A percentile compares a stretch with the other conserved stretches of the same genome.
Evolutionary conservation across 2,113 vertebrate genomes (phyloP).

Genomic region (Dascyllus trimaculatus): DNA sequence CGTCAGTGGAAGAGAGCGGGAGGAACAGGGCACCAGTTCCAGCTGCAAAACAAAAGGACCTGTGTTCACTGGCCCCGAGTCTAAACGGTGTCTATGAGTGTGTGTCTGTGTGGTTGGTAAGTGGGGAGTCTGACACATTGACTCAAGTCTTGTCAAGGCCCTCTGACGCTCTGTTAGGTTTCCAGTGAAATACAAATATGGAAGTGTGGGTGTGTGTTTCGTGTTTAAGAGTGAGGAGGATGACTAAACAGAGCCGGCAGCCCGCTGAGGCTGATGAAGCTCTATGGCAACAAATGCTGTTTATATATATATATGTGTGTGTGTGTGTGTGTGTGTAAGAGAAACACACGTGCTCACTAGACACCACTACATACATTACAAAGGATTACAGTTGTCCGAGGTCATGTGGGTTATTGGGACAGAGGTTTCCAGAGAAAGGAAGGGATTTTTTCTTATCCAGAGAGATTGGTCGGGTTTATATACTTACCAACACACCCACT

Average conservation of each 20-base stretch:
- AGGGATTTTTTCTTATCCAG: constrained; percentile 53
- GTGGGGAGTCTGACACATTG: constrained; percentile 57
- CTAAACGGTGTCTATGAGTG: constrained; percentile 31
- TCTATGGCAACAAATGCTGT: constrained; percentile 46
- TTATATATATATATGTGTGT: no score
- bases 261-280: constrained; percentile 33
- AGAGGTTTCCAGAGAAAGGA: constrained; percentile 41
- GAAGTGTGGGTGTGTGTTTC: constrained; percentile 43
- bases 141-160: constrained; percentile 56
- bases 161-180: constrained; percentile 40
- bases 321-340: constrained; percentile 12
- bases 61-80: constrained; percentile 69
- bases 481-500: constrained; percentile 16
- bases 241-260: constrained; percentile 25
- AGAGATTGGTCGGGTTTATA: constrained; percentile 45
- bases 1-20: constrained; percentile 57
- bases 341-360: constrained; percentile 18
- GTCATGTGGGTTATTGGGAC: constrained; percentile 56
- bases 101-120: constrained; percentile 49
- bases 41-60: constrained; percentile 71
- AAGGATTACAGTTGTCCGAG: constrained; percentile 58
- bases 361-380: constrained; percentile 53
- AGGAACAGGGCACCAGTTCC: constrained; percentile 37
- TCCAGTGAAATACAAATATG: constrained; percentile 63
- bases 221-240: constrained; percentile 27